A percentile compares a stretch with the other conserved stretches of the same genome.
Evolutionary conservation across 2,797 vertebrate species (phyloP).

Genomic region (Galagoides demidoff): DNA sequence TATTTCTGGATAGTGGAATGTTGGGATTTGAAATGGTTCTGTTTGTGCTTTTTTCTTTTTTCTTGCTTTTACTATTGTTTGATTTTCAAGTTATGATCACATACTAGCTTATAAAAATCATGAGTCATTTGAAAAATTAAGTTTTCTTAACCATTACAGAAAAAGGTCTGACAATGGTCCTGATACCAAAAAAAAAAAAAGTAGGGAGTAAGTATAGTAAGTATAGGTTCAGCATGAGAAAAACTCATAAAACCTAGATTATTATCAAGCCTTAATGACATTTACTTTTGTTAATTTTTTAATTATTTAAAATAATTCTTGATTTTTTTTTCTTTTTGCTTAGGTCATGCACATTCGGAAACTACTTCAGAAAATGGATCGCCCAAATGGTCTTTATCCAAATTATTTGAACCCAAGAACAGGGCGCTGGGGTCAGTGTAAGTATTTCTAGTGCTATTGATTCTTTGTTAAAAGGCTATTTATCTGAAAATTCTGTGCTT

Average conservation of each 20-base stretch:
- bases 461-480: constrained; percentile 27
- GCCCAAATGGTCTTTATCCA: constrained; percentile 98
- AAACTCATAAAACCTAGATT: neutral
- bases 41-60: neutral
- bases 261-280: neutral
- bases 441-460: constrained; percentile 86
- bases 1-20: neutral
- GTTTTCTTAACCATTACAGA: neutral
- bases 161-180: neutral
- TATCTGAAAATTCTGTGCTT: constrained; percentile 21
- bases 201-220: neutral
- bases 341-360: constrained; percentile 99
- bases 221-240: neutral
- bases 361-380: constrained; percentile 98
- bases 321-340: constrained; percentile 77
- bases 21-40: neutral
- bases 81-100: neutral
- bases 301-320: neutral
- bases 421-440: constrained; percentile 99
- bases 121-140: constrained; percentile 28
- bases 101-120: constrained; percentile 33
- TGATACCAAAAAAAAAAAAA: neutral
- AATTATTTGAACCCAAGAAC: constrained; percentile 99
- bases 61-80: constrained; percentile 28
- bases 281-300: constrained; percentile 72